Base-by-base conservation (phyloP, 1,140 invertebrate genomes). In the Hyles vespertilio region DNA sequence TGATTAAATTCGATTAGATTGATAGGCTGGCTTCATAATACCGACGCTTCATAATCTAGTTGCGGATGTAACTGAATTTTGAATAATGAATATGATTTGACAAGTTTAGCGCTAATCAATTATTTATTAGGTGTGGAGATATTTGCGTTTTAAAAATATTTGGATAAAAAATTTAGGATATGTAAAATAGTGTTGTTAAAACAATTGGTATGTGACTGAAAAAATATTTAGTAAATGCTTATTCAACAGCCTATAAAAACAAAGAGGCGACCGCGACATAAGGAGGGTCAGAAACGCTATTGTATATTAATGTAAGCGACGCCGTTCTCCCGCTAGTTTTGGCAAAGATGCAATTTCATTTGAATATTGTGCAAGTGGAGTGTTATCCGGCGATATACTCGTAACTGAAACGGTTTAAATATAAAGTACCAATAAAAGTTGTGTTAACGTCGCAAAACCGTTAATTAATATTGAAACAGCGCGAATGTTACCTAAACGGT, bases 301-400 rank as follows among this genome's bases (percentile, higher is more conserved):
- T 86, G 79, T 82, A 81, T 87, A 87, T 87, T 89, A 87, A 87
- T 86, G 84, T 77, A 73, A 80, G 74, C 75, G 77, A 79, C 77
- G 79, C 84, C 69, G 79, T 88, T 83, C 74, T 75, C 77, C 56
- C 77, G 81, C 77, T 84, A 87, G 85, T 88, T 88, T 88, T 87
- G 85, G 85, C 85, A 87, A 88, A 88, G 85, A 87, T 88, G 82
- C 84, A 88, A 88, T 88, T 87, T 85, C 82, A 88, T 88, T 88
- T 88, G 85, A 88, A 88, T 88, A 88, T 83, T 81, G 81, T 85
- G 82, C 84, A 87, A 83, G 81, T 80, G 61, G 72, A 77, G 78
- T 76, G 82, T 83, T 85, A 81, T 79, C 75, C 70, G 64, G 74
- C 77, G 79, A 76, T 84, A 84, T 81, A 73, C 68, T 73, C 68